Base-by-base conservation (phyloP, 2,888 invertebrate species). In the Steinernema carpocapsae region DNA sequence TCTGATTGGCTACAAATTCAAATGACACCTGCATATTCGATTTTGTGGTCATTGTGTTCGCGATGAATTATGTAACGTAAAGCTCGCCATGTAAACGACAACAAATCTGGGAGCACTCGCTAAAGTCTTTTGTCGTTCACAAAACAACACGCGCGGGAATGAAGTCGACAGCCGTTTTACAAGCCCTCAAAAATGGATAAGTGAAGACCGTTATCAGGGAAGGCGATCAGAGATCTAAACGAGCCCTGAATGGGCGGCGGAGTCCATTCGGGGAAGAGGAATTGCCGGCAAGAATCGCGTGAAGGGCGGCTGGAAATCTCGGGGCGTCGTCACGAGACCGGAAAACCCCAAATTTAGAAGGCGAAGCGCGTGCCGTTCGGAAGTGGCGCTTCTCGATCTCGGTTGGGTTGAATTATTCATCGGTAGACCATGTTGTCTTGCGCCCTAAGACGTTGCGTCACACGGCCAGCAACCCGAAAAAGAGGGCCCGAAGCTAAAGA, bases 301-400 rank as follows among this genome's bases (percentile, higher is more conserved):
- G 17, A 48, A 48, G 48, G 19, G 17, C 56, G 22, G 14, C 22
- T 24, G 4, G 64, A 6, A 17, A 12, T 64, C 32, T 64, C n/a
- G 17, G 37, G 37, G 64, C 32, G 29, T 32, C 14, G 64, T 64
- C 64, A 64, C 64, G 64, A 64, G 64, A 64, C 64, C 64, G 64
- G 64, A 64, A 64, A 32, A n/a, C 19, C 64, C 64, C 64, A 64
- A 64, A 64, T 64, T 52, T 64, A 64, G 64, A 64, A 64, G 64
- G 32, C 64, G 22, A 17, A 12, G 64, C 24, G 19, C 56, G 56
- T 24, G 56, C 22, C 48, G 48, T n/a, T 48, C 64, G 64, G 64
- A 64, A 64, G n/a, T 32, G 64, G 29, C 32, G 64, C 29, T 56
- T 64, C 64, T 64, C 52, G 22, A 52, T 22, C 64, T 1, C 32